phyloP scores from a whole-genome alignment of 2,113 vertebrate species.

The Proterorhinus semilunaris region DNA sequence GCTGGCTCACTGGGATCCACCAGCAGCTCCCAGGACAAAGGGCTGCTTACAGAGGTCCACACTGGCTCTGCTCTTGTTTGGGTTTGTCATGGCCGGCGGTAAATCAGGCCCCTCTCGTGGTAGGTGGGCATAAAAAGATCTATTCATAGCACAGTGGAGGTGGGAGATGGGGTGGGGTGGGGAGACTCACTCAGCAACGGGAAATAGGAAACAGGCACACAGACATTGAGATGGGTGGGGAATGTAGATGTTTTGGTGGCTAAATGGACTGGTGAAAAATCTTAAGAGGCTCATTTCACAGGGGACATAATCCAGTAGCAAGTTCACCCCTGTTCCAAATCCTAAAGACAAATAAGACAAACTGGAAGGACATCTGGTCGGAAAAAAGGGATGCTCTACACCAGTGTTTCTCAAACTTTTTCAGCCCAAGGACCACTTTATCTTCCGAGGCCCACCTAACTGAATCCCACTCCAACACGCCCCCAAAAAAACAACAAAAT shows the following conservation, averaged over 20 bases:
- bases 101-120: conserved; percentile 60
- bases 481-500: too few relatives aligned
- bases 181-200: conserved; percentile 28
- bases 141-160: conserved; percentile 49
- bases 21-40: conserved; percentile 39
- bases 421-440: too few relatives aligned
- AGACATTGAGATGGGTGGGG: neutral
- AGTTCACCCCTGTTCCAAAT: neutral
- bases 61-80: conserved; percentile 35
- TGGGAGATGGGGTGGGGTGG: conserved; percentile 41
- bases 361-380: neutral
- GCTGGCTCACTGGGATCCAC: conserved; percentile 15
- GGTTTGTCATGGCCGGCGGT: conserved; percentile 44
- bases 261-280: neutral
- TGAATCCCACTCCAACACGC: too few relatives aligned
- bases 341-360: neutral
- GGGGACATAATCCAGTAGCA: neutral
- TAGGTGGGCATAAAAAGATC: conserved; percentile 46
- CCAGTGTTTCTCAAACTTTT: too few relatives aligned
- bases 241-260: neutral
- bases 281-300: neutral
- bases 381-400: too few relatives aligned
- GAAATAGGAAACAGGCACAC: conserved; percentile 35
- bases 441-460: too few relatives aligned
- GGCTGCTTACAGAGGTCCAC: conserved; percentile 26